Evolutionary conservation across 2,113 vertebrate genomes (phyloP).

Genomic region (Pelecanoides urinatrix): DNA sequence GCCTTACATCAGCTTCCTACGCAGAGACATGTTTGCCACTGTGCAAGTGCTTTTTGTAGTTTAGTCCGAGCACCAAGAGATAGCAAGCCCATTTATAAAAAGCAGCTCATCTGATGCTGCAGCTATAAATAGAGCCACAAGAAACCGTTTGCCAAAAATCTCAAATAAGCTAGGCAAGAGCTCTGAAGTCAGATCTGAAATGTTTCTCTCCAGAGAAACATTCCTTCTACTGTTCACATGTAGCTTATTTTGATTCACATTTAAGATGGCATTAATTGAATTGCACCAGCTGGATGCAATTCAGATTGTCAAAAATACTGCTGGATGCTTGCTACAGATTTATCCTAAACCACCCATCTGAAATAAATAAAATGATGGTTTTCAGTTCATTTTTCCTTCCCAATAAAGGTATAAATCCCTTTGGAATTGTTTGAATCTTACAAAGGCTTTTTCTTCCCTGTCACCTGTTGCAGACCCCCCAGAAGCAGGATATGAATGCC

Average conservation of each 20-base stretch:
- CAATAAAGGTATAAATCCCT: neutral
- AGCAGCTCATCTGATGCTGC: slow-evolving; percentile 13
- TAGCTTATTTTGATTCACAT: neutral
- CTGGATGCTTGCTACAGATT: neutral
- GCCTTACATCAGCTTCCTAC: neutral
- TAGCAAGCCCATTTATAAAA: slow-evolving; percentile 1
- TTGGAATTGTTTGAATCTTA: neutral
- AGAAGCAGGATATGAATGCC: neutral
- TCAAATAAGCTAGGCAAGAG: neutral
- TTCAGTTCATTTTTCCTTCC: neutral
- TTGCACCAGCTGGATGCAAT: neutral
- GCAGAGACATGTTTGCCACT: neutral
- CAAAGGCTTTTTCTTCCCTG: neutral
- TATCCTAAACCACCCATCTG: neutral
- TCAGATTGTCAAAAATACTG: neutral
- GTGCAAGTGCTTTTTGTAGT: neutral
- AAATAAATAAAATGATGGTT: neutral
- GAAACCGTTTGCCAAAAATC: neutral
- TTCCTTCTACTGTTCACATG: neutral
- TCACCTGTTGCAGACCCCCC: neutral
- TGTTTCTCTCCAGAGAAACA: neutral
- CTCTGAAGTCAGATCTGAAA: neutral
- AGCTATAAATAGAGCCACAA: slow-evolving; percentile 1
- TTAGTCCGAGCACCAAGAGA: neutral
- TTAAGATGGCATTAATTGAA: neutral